Conservation (phyloP, 2,113 vertebrate species). For the Cavia porcellus region DNA sequence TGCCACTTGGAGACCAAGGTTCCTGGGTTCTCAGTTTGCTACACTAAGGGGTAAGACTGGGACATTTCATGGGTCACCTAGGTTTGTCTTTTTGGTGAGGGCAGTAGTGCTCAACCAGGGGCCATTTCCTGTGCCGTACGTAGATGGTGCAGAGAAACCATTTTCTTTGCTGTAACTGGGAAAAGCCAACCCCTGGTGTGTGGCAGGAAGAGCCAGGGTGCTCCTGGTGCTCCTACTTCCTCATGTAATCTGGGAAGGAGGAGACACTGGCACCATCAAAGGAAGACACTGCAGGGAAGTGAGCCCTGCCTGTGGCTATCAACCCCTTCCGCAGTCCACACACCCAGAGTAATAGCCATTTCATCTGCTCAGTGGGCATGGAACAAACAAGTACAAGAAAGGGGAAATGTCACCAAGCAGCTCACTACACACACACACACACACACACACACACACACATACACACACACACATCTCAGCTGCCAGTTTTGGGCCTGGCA, state of each 20-base stretch:
- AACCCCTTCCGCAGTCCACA: background rate
- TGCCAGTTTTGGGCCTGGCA: background rate
- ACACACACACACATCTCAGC: background rate
- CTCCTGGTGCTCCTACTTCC: background rate
- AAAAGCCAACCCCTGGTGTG: background rate
- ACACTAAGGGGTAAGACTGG: background rate
- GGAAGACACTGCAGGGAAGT: background rate
- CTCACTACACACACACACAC: background rate
- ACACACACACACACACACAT: background rate
- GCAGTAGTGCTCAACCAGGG: background rate
- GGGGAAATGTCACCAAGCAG: background rate
- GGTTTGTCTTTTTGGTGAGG: background rate
- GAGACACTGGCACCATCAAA: background rate
- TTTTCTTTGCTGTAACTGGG: background rate
- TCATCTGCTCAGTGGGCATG: background rate
- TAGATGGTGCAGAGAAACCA: background rate
- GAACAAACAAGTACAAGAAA: background rate
- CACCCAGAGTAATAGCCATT: background rate
- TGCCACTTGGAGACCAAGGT: background rate
- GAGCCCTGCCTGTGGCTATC: background rate
- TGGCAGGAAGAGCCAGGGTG: background rate
- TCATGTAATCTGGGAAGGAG: background rate
- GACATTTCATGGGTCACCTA: background rate
- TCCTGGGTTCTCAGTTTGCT: background rate
- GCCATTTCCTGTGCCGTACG: background rate